A percentile compares a stretch with the other conserved stretches of the same genome.
phyloP scores from a whole-genome alignment of 1,140 invertebrate species.

The Trichonephila inaurata region DNA sequence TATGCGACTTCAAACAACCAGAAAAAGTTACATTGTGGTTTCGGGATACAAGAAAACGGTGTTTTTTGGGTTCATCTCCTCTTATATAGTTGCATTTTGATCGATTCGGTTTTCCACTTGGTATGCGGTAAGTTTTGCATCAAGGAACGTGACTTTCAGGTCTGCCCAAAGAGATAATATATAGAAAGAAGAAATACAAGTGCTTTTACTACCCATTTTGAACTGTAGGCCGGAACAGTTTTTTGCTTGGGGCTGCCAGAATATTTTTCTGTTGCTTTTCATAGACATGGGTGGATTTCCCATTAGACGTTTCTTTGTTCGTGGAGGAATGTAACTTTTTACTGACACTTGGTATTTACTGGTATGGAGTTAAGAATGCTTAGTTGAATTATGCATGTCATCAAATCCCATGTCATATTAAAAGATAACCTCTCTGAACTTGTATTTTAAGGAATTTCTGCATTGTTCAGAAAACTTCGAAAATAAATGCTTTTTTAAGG shows the following conservation, averaged over 20 bases:
- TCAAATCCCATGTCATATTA: too few relatives aligned
- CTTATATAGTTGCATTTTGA: conserved; percentile 32
- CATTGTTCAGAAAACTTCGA: too few relatives aligned
- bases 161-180: neutral
- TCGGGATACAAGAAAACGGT: neutral
- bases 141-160: conserved; percentile 28
- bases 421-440: too few relatives aligned
- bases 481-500: too few relatives aligned
- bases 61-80: conserved; percentile 7
- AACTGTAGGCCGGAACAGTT: neutral
- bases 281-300: neutral
- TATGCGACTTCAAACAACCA: conserved; percentile 3
- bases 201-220: conserved; percentile 25
- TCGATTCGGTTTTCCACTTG: conserved; percentile 1
- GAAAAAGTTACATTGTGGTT: neutral
- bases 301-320: neutral
- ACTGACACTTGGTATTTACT: too few relatives aligned
- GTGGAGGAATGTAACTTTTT: too few relatives aligned
- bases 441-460: too few relatives aligned
- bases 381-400: too few relatives aligned
- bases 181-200: neutral
- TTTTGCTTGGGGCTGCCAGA: neutral
- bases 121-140: conserved; percentile 9
- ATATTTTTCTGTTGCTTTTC: conserved; percentile 15
- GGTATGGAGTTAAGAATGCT: too few relatives aligned